Percentiles rank a stretch among this genome's conserved stretches.
Conservation (phyloP, 2,113 vertebrate genomes). For the Vulpes lagopus region DNA sequence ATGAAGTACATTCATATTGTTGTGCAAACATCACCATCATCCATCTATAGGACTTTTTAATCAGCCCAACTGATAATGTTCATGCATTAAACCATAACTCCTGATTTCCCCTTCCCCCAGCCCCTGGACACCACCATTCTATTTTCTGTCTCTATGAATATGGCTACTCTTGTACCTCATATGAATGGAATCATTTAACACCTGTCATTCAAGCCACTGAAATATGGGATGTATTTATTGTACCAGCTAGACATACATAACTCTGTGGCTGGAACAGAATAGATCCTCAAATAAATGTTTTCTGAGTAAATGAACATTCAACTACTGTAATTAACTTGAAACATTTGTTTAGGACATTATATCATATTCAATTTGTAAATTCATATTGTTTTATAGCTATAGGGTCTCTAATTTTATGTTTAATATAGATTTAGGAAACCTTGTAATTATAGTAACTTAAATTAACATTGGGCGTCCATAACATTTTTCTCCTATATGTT, state of each 20-base stretch:
- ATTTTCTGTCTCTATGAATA: no score
- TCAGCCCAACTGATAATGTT: not conserved
- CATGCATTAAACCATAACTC: not conserved
- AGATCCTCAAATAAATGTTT: constrained; percentile 1
- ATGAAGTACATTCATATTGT: not conserved
- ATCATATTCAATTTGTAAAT: not conserved
- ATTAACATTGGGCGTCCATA: not conserved
- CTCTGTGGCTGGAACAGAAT: not conserved
- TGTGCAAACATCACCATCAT: not conserved
- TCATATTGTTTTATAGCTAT: constrained; percentile 20
- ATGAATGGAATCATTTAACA: not conserved
- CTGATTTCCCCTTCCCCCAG: not conserved
- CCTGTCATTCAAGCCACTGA: not conserved
- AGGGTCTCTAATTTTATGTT: constrained; percentile 13
- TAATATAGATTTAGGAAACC: constrained; percentile 16
- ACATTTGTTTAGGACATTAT: not conserved
- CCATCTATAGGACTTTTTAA: not conserved
- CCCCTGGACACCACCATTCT: not conserved
- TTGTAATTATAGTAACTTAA: constrained; percentile 22
- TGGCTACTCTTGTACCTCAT: no score
- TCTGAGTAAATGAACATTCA: not conserved
- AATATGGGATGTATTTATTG: not conserved
- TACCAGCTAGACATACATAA: not conserved
- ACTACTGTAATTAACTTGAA: constrained; percentile 30
- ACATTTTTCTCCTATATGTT: not conserved